A percentile compares a stretch with the other conserved stretches of the same genome.
Conservation (phyloP, 2,888 invertebrate species). For the Pantelozetes paolii region DNA sequence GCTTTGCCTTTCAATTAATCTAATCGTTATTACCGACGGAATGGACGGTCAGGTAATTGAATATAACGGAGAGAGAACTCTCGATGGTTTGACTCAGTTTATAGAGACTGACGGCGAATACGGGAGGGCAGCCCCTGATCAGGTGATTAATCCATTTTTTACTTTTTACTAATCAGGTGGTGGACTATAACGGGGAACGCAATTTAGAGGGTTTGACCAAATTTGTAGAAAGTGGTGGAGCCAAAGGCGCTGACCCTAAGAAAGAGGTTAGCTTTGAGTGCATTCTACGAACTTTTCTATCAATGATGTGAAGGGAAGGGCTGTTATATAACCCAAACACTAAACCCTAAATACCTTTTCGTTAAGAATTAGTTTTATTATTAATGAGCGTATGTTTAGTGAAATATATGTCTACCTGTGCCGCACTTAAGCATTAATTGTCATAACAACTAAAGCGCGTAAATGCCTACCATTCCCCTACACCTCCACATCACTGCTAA, state of each 20-base stretch:
- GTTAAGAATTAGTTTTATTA: too few species aligned
- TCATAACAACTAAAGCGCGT: too few species aligned
- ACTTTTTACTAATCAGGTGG: conserved; percentile 61
- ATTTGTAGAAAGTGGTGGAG: conserved; percentile 88
- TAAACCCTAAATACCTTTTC: too few species aligned
- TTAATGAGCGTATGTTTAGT: too few species aligned
- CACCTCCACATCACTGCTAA: neutral
- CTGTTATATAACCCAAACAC: too few species aligned
- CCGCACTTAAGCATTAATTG: too few species aligned
- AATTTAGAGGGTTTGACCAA: conserved; percentile 86
- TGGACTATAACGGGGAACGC: conserved; percentile 92
- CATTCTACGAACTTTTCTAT: neutral
- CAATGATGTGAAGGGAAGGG: neutral
- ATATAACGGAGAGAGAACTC: conserved; percentile 90
- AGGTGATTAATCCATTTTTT: conserved; percentile 40
- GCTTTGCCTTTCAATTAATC: neutral
- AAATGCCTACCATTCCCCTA: neutral
- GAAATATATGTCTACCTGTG: too few species aligned
- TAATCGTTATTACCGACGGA: neutral
- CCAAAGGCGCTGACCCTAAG: conserved; percentile 66
- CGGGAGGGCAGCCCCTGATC: conserved; percentile 64
- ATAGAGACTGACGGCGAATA: conserved; percentile 83
- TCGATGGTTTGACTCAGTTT: conserved; percentile 88
- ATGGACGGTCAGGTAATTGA: conserved; percentile 62
- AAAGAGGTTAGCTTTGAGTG: conserved; percentile 52